These are phyloP conservation scores for Sebastes cheni DNA, from an alignment of 2,797 vertebrate genomes.

Conservation along the genomic window DNA sequence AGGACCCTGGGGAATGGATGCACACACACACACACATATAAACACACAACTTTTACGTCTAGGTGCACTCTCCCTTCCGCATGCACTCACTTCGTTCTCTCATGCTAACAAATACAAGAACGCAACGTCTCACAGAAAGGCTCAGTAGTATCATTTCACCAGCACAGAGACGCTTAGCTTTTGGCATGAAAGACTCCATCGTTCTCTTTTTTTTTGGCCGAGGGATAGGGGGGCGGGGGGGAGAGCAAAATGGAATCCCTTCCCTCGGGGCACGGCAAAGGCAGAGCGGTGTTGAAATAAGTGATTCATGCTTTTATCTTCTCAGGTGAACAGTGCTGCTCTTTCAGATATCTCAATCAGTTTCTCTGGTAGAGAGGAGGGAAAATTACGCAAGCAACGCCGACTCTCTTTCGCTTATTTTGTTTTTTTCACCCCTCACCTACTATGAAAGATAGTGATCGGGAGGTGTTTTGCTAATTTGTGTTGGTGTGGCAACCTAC, in stretches of 20 bases:
- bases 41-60: slow-evolving; percentile 40
- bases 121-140: slow-evolving; percentile 55
- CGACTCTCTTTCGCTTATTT: background rate
- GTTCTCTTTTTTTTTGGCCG: slow-evolving; percentile 15
- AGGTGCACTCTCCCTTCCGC: slow-evolving; percentile 21
- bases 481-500: background rate
- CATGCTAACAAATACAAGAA: slow-evolving; percentile 49
- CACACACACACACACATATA: slow-evolving; percentile 8
- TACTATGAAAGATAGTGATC: background rate
- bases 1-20: slow-evolving; percentile 70
- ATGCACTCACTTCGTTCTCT: slow-evolving; percentile 3
- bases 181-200: slow-evolving; percentile 54
- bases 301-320: slow-evolving; percentile 82
- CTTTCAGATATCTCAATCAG: slow-evolving; percentile 58
- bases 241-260: slow-evolving; percentile 70
- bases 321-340: slow-evolving; percentile 75
- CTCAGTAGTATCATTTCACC: slow-evolving; percentile 65
- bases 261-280: slow-evolving; percentile 68
- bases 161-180: slow-evolving; percentile 58
- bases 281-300: slow-evolving; percentile 78
- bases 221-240: background rate
- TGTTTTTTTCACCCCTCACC: background rate
- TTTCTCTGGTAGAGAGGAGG: slow-evolving; percentile 9
- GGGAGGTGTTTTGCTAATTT: background rate
- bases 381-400: slow-evolving; percentile 1